Percentiles rank a stretch among this genome's conserved stretches.
These are phyloP conservation scores for Cossypha dichroa DNA, from an alignment of 2,797 vertebrate genomes.

Conservation along the genomic window DNA sequence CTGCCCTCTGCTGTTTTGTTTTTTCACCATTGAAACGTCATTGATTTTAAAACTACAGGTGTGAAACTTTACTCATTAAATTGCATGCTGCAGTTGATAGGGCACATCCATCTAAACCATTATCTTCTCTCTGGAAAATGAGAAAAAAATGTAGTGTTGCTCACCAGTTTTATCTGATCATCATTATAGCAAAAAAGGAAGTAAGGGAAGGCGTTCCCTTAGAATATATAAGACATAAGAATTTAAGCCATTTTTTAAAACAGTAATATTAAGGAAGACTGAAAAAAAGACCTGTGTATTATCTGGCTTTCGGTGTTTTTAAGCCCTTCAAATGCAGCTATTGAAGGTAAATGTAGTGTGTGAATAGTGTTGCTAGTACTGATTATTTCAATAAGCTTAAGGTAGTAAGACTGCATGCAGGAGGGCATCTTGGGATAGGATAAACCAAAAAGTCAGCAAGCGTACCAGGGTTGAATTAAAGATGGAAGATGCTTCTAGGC, in stretches of 20 bases:
- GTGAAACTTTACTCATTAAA: slow-evolving; percentile 37
- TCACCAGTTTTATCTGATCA: background rate
- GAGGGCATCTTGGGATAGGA: background rate
- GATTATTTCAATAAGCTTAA: background rate
- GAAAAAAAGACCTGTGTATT: background rate
- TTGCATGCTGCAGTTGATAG: background rate
- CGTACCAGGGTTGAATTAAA: background rate
- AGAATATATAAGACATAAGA: background rate
- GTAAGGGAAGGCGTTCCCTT: background rate
- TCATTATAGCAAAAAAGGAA: background rate
- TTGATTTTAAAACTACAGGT: slow-evolving; percentile 42
- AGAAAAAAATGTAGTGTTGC: background rate
- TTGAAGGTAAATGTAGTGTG: background rate
- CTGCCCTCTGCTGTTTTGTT: background rate
- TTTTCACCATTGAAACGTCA: slow-evolving; percentile 7
- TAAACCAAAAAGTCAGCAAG: background rate
- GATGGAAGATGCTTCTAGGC: background rate
- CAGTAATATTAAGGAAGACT: background rate
- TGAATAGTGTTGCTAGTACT: background rate
- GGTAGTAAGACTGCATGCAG: background rate
- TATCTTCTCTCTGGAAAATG: slow-evolving; percentile 3
- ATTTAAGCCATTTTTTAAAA: background rate
- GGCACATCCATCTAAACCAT: background rate
- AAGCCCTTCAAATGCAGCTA: background rate
- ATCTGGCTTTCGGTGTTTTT: background rate